phyloP scores from a whole-genome alignment of 2,113 vertebrate genomes.

The Calonectris borealis region DNA sequence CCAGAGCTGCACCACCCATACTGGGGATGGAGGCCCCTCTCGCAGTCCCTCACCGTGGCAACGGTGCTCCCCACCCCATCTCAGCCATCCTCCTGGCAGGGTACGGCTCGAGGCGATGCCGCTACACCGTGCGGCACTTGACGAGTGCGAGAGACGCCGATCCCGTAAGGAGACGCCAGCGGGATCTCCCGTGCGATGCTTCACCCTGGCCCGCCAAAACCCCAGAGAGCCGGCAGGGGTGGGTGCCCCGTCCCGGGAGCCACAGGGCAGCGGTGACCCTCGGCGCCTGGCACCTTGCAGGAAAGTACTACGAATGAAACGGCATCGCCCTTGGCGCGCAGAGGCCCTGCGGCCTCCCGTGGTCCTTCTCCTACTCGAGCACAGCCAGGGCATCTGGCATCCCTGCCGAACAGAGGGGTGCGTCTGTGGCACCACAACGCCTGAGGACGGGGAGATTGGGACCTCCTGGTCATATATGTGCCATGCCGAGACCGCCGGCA shows the following conservation, averaged over 20 bases:
- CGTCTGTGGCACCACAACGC: accelerated
- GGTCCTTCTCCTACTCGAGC: not conserved
- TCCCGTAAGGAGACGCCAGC: accelerated
- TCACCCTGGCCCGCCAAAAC: not conserved
- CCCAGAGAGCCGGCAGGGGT: accelerated
- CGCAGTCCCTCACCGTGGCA: not conserved
- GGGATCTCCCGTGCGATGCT: accelerated
- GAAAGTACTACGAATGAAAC: not conserved
- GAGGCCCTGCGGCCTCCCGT: not conserved
- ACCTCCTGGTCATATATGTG: accelerated
- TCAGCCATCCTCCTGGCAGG: not conserved
- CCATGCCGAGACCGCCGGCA: accelerated
- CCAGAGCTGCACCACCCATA: not conserved
- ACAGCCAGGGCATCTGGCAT: too few relatives aligned
- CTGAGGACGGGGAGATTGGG: not conserved
- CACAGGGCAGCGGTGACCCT: accelerated
- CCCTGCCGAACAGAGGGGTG: not conserved
- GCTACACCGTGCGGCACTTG: accelerated
- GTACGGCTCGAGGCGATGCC: accelerated
- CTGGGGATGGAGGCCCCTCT: not conserved
- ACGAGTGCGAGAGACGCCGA: accelerated
- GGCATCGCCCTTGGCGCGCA: accelerated
- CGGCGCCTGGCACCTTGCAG: accelerated
- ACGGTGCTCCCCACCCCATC: not conserved
- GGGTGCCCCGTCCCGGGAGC: not conserved